These are phyloP conservation scores for Drosophila kohkoa DNA, from an alignment of 1,140 invertebrate genomes.

Conservation along the genomic window DNA sequence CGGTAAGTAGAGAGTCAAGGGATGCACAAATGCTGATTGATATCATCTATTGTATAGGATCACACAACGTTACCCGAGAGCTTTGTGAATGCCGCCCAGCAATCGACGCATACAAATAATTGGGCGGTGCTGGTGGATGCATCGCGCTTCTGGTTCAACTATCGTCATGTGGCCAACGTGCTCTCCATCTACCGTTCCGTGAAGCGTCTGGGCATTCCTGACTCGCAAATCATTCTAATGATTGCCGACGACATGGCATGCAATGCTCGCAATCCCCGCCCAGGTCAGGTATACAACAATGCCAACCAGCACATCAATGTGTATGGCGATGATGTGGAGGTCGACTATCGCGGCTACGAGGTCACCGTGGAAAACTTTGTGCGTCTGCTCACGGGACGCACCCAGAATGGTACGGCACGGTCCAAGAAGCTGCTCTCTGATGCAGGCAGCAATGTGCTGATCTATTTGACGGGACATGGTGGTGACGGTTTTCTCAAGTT, in stretches of 20 bases:
- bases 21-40: not conserved
- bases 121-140: slow-evolving; percentile 99
- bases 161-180: slow-evolving; percentile 99
- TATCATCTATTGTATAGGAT: slow-evolving; percentile 19
- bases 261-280: slow-evolving; percentile 98
- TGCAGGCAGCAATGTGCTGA: slow-evolving; percentile 98
- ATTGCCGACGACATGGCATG: slow-evolving; percentile 99
- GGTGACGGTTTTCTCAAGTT: slow-evolving; percentile 99
- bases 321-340: slow-evolving; percentile 99
- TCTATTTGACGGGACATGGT: slow-evolving; percentile 98
- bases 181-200: slow-evolving; percentile 99
- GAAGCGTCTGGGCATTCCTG: slow-evolving; percentile 98
- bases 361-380: slow-evolving; percentile 99
- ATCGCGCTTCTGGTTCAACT: slow-evolving; percentile 99
- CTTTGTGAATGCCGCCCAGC: slow-evolving; percentile 71
- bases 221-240: slow-evolving; percentile 99
- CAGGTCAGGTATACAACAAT: slow-evolving; percentile 99
- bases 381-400: slow-evolving; percentile 95
- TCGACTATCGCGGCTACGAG: slow-evolving; percentile 99
- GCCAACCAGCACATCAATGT: slow-evolving; percentile 99
- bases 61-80: slow-evolving; percentile 64
- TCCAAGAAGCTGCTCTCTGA: slow-evolving; percentile 98
- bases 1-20: not conserved
- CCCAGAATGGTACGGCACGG: slow-evolving; percentile 95
- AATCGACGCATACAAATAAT: slow-evolving; percentile 96